Base-by-base conservation (phyloP, 2,888 invertebrate species). In the Conops quadrifasciatus region DNA sequence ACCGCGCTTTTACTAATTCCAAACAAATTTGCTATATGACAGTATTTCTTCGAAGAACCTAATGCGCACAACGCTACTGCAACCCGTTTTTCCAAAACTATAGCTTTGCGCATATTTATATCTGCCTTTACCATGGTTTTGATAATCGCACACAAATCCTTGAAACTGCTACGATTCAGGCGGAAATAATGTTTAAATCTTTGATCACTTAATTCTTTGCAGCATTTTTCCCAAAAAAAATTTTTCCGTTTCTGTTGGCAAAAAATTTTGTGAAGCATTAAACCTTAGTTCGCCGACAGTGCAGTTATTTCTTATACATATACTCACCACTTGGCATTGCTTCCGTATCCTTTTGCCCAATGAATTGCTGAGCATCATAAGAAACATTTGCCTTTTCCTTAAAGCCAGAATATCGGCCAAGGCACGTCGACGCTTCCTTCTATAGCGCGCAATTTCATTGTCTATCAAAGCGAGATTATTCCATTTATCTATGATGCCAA, bases 21-120 rank as follows among this genome's bases (percentile, higher is more conserved):
- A 60, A 74, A 72, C 28, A 70, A 21, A 21, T 72, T 72, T 9
- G 70, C 67, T 24, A 74, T 65, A 53, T 30, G 64, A 4, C 28
- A 15, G 24, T 71, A 71, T 19, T 73, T 68, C 2, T 45, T 36
- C 1, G 71, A 36, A 11, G 70, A 67, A 2, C 71, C 71, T n/a
- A 74, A 49, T 1, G 70, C 59, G 63, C 71, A 71, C 16, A 74
- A 58, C 4, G 69, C 71, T 1, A 74, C 68, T 2, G 72, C 72
- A n/a, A 74, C 64, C 45, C 63, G 53, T 21, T 72, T 72, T 28
- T 63, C 30, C 13, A 73, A 62, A 9, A 59, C 9, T 24, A 73
- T 69, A 0, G 71, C 70, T 45, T 68, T 65, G 15, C 63, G 62
- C 64, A 67, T 56, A 36, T 51, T 60, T 7, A 64, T 70, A 43